Percentiles rank a stretch among this genome's conserved stretches.
These are phyloP conservation scores for Mionectes macconnelli DNA, from an alignment of 2,113 vertebrate genomes.

Conservation along the genomic window DNA sequence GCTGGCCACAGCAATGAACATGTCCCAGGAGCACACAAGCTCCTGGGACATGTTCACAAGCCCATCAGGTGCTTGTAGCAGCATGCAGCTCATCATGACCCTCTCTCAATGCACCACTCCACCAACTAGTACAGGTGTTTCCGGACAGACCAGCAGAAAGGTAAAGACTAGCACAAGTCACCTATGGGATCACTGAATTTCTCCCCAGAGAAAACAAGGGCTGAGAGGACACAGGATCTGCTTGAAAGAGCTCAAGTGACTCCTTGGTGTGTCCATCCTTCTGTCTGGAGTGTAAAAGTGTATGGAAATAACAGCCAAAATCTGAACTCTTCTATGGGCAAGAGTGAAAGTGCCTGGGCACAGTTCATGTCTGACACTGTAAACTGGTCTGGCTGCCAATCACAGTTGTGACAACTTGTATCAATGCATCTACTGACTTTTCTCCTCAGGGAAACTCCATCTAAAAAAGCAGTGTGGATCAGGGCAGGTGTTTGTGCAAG, in stretches of 20 bases:
- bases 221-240: neutral
- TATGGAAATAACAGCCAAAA: neutral
- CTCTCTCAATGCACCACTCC: neutral
- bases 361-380: neutral
- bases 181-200: neutral
- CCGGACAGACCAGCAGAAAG: neutral
- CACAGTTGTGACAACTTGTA: neutral
- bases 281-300: neutral
- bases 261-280: neutral
- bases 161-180: neutral
- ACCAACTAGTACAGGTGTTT: neutral
- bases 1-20: too few relatives aligned
- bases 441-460: neutral
- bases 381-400: neutral
- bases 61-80: neutral
- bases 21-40: neutral
- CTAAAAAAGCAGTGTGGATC: neutral
- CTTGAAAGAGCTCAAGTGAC: neutral
- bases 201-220: neutral
- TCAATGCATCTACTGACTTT: neutral
- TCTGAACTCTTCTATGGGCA: neutral
- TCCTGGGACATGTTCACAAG: neutral
- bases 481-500: neutral
- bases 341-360: neutral
- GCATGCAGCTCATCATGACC: fast-evolving